Evolutionary conservation across 1,140 invertebrate genomes (phyloP).

Genomic region (Sitobion miscanthi): DNA sequence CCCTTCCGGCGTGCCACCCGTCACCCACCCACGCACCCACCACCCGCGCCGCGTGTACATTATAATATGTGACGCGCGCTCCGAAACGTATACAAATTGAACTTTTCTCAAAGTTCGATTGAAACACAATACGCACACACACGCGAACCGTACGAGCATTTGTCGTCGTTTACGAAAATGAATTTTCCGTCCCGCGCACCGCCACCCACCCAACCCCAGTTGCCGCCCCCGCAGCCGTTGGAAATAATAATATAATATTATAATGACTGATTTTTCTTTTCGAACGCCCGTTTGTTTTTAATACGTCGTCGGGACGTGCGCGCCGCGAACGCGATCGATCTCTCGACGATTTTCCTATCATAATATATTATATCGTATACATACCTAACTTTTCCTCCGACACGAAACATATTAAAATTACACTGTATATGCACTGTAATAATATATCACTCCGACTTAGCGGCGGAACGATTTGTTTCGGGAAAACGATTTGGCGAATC

Average conservation of each 20-base stretch:
- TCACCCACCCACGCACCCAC: too few relatives aligned
- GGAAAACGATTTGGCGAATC: neutral
- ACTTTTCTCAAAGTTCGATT: conserved; percentile 40
- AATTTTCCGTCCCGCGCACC: neutral
- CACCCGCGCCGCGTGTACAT: neutral
- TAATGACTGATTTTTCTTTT: neutral
- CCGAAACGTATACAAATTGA: conserved; percentile 9
- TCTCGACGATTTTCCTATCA: neutral
- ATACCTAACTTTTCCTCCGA: neutral
- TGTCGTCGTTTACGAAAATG: conserved; percentile 14
- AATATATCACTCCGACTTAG: neutral
- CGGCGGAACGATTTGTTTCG: neutral
- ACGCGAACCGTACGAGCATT: neutral
- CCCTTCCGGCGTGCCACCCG: too few relatives aligned
- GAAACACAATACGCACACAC: conserved; percentile 1
- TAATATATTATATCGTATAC: neutral
- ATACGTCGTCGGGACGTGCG: neutral
- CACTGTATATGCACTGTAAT: neutral
- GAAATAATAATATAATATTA: neutral
- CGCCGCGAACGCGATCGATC: neutral
- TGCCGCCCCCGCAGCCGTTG: neutral
- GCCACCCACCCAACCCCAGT: too few relatives aligned
- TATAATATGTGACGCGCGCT: neutral
- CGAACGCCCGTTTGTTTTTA: conserved; percentile 13
- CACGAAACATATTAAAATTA: neutral